Conservation (phyloP, 2,888 invertebrate genomes). For the Deilephila elpenor region DNA sequence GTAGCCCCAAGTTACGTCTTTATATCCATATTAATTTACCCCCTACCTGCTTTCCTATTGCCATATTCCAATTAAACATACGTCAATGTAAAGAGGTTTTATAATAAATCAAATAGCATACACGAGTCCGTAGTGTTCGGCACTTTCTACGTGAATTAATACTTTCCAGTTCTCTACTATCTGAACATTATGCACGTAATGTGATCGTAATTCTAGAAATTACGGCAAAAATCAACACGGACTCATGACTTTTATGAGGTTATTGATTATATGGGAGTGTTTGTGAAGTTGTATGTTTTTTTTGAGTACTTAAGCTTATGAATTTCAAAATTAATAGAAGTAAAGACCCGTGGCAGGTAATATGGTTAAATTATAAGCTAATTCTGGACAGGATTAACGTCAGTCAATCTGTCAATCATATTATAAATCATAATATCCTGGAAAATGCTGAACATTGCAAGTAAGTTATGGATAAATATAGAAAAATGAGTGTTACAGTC, state of each 20-base stretch:
- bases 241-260: conserved; percentile 1
- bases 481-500: no score
- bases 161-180: conserved; percentile 61
- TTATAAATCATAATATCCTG: no score
- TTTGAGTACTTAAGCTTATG: no score
- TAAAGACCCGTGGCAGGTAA: no score
- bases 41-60: neutral
- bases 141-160: conserved; percentile 74
- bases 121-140: conserved; percentile 15
- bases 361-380: no score
- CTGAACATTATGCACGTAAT: conserved; percentile 18
- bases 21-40: neutral
- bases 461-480: no score
- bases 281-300: neutral
- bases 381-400: no score
- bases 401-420: no score
- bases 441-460: no score
- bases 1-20: neutral
- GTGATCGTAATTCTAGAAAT: conserved; percentile 32
- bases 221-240: conserved; percentile 36
- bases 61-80: neutral
- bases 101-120: conserved; percentile 5
- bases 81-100: neutral
- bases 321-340: no score
- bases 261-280: neutral